phyloP scores from a whole-genome alignment of 2,888 invertebrate species.

The Crossocerus cetratus region DNA sequence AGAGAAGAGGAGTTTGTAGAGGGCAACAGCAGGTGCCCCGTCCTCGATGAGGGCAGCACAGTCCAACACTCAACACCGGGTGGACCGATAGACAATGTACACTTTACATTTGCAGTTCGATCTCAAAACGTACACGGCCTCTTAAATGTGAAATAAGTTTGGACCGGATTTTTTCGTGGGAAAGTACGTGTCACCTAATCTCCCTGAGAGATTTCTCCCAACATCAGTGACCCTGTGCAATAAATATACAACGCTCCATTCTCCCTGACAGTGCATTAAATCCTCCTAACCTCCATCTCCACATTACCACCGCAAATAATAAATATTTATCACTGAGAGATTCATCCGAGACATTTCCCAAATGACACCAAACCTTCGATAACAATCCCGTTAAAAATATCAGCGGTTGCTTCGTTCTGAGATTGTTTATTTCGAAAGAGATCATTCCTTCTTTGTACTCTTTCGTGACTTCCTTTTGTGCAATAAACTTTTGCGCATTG shows the following conservation, averaged over 20 bases:
- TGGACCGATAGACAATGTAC: conserved; percentile 21
- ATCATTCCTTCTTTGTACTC: not conserved
- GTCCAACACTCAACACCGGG: not conserved
- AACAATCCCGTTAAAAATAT: not conserved
- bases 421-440: not conserved
- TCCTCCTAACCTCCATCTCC: conserved; percentile 35
- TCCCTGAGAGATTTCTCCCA: conserved; percentile 3
- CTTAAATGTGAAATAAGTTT: conserved; percentile 27
- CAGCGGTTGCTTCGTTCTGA: not conserved
- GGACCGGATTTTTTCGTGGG: conserved; percentile 20
- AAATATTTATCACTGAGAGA: conserved; percentile 19
- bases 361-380: not conserved
- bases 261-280: conserved; percentile 4
- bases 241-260: conserved; percentile 7
- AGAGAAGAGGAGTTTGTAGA: too few relatives aligned
- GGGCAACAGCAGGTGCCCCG: too few relatives aligned
- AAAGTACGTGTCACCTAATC: conserved; percentile 16
- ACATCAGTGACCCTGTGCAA: conserved; percentile 8
- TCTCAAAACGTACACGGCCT: conserved; percentile 10
- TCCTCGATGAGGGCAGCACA: conserved; percentile 31
- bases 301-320: conserved; percentile 26
- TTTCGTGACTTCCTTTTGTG: not conserved
- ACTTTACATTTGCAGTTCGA: conserved; percentile 34
- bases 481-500: not conserved
- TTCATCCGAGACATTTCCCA: not conserved